A percentile compares a stretch with the other conserved stretches of the same genome.
Evolutionary conservation across 2,888 invertebrate genomes (phyloP).

Genomic region (Cylloceria caligata): DNA sequence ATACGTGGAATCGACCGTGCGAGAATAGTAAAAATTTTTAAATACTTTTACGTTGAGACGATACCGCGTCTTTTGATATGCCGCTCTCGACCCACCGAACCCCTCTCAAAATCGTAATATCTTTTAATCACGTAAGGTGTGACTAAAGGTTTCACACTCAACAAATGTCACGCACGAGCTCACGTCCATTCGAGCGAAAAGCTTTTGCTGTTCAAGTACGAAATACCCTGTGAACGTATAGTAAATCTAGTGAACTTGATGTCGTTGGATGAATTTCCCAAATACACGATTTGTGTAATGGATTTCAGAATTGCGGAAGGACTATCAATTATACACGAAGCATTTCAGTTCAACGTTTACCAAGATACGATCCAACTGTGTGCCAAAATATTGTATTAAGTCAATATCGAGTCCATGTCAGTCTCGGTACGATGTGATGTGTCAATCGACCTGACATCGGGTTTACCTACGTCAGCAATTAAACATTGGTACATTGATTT

Average conservation of each 20-base stretch:
- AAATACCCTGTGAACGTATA: neutral
- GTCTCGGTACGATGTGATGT: too few species aligned
- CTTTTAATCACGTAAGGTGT: constrained; percentile 20
- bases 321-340: neutral
- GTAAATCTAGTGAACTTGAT: constrained; percentile 3
- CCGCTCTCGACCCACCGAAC: too few species aligned
- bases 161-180: constrained; percentile 31
- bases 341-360: neutral
- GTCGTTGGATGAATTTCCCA: constrained; percentile 9
- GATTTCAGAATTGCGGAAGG: neutral
- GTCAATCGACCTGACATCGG: too few species aligned
- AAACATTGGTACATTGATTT: too few species aligned
- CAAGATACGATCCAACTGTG: neutral
- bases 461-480: too few species aligned
- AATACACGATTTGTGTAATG: constrained; percentile 39
- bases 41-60: neutral
- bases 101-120: neutral
- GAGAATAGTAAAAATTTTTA: constrained; percentile 5
- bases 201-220: constrained; percentile 16
- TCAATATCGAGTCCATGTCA: too few species aligned
- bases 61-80: too few species aligned
- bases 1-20: neutral
- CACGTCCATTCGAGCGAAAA: constrained; percentile 20
- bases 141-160: constrained; percentile 10
- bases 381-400: neutral